phyloP scores from a whole-genome alignment of 2,797 vertebrate genomes.

The Rhodeus uyekii region DNA sequence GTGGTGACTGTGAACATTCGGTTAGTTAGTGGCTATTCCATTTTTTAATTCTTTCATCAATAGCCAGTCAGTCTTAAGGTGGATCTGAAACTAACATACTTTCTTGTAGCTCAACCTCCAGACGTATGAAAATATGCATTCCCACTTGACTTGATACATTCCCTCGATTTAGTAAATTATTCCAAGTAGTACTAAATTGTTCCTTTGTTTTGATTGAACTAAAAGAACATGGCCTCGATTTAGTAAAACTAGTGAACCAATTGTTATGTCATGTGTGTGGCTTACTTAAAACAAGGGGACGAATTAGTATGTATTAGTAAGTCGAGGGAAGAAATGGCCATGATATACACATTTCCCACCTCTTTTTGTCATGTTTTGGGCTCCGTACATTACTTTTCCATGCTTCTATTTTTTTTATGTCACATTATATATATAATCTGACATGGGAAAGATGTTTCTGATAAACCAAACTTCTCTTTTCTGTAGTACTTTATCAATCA shows the following conservation, averaged over 20 bases:
- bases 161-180: no score
- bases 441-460: slow-evolving; percentile 53
- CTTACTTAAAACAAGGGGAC: no score
- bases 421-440: neutral
- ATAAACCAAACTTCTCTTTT: slow-evolving; percentile 62
- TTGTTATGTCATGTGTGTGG: no score
- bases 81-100: neutral
- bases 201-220: no score
- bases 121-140: no score
- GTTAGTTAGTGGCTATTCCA: neutral
- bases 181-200: no score
- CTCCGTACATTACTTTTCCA: neutral
- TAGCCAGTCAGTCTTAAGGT: neutral
- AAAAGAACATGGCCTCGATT: no score
- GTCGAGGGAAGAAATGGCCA: no score
- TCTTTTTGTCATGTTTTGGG: neutral
- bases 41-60: neutral
- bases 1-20: neutral
- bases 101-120: neutral
- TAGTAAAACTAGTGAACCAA: no score
- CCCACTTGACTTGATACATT: no score
- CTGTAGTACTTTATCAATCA: neutral
- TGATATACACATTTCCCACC: no score
- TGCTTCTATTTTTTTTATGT: neutral
- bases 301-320: no score